Evolutionary conservation across 2,888 invertebrate species (phyloP).

Genomic region (Ennomos erosarius): DNA sequence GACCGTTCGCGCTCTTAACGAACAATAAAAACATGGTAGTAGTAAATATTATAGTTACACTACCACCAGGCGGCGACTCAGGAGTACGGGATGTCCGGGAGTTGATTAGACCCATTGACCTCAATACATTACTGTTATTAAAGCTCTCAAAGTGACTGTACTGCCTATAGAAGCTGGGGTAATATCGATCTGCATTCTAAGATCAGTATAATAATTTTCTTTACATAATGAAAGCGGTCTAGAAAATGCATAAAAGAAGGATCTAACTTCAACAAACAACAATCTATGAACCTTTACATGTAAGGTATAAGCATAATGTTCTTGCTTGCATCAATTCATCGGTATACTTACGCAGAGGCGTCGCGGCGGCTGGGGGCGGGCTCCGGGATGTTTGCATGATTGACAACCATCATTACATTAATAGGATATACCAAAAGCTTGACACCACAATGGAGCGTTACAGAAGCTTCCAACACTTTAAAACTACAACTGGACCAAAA

Average conservation of each 20-base stretch:
- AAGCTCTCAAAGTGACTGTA: slow-evolving; percentile 53
- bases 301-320: slow-evolving; percentile 63
- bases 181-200: slow-evolving; percentile 62
- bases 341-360: slow-evolving; percentile 76
- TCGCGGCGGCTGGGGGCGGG: slow-evolving; percentile 73
- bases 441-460: slow-evolving; percentile 61
- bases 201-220: slow-evolving; percentile 51
- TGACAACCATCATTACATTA: slow-evolving; percentile 84
- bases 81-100: slow-evolving; percentile 33
- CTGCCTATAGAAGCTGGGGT: slow-evolving; percentile 60
- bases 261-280: slow-evolving; percentile 72
- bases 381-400: slow-evolving; percentile 82
- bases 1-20: too few relatives aligned
- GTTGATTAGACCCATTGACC: slow-evolving; percentile 49
- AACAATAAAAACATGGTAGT: too few relatives aligned
- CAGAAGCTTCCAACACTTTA: slow-evolving; percentile 60
- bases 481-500: background rate
- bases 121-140: slow-evolving; percentile 53
- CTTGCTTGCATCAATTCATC: slow-evolving; percentile 76
- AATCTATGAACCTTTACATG: slow-evolving; percentile 67
- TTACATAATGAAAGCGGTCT: slow-evolving; percentile 74
- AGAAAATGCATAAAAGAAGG: slow-evolving; percentile 77
- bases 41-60: too few relatives aligned
- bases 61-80: slow-evolving; percentile 21
- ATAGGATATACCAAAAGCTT: slow-evolving; percentile 78